Evolutionary conservation across 2,113 vertebrate genomes (phyloP).

Genomic region (Phocoena sinus): DNA sequence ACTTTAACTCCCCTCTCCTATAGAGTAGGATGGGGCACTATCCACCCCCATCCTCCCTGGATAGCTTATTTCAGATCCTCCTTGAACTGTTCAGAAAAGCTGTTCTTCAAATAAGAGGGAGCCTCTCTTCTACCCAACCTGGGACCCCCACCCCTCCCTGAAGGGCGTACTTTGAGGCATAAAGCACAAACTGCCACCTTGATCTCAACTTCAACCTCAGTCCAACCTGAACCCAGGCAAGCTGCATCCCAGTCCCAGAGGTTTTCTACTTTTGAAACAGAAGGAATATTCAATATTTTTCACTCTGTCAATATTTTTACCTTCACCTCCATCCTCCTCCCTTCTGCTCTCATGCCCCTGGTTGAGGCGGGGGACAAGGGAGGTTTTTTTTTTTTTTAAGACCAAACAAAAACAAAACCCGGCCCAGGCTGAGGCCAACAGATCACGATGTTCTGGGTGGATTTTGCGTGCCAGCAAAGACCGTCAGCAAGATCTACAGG

Average conservation of each 20-base stretch:
- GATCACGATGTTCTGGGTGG: conserved; percentile 20
- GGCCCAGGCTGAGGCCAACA: neutral
- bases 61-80: neutral
- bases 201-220: neutral
- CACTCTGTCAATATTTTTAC: conserved; percentile 35
- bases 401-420: conserved; percentile 50
- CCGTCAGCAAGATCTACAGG: conserved; percentile 42
- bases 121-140: neutral
- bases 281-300: neutral
- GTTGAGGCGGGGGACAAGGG: neutral
- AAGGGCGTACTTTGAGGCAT: neutral
- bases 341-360: neutral
- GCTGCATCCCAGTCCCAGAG: neutral
- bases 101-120: neutral
- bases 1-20: neutral
- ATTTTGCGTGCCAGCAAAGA: neutral
- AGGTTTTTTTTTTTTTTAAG: neutral
- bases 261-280: conserved; percentile 45
- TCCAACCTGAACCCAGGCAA: neutral
- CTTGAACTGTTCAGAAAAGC: neutral
- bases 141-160: fast-evolving
- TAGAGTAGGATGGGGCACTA: neutral
- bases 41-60: fast-evolving
- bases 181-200: neutral
- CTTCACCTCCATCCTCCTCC: conserved; percentile 1